Percentiles rank a stretch among this genome's conserved stretches.
phyloP scores from a whole-genome alignment of 2,888 invertebrate species.

The Ephialtes manifestator region DNA sequence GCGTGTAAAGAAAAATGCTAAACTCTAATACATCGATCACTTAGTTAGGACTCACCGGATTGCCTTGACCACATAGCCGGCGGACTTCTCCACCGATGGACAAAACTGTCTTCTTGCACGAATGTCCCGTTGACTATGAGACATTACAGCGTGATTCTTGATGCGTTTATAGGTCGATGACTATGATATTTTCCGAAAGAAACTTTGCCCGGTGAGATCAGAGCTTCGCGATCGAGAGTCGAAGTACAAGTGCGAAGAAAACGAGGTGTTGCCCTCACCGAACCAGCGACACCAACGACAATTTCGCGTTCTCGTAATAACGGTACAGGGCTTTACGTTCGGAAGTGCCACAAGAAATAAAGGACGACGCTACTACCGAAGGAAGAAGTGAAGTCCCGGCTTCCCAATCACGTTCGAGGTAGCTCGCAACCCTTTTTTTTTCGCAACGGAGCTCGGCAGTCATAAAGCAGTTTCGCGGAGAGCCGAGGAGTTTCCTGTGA shows the following conservation, averaged over 20 bases:
- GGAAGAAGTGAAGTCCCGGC: neutral
- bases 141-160: neutral
- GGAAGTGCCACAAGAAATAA: slow-evolving; percentile 47
- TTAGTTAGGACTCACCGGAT: slow-evolving; percentile 52
- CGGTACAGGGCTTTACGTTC: slow-evolving; percentile 68
- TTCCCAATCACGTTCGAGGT: slow-evolving; percentile 52
- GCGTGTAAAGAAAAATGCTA: neutral
- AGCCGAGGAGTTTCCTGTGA: slow-evolving; percentile 37
- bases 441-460: slow-evolving; percentile 66
- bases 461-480: slow-evolving; percentile 74
- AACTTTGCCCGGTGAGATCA: slow-evolving; percentile 23
- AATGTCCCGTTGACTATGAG: neutral
- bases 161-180: neutral
- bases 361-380: neutral
- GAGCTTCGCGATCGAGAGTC: slow-evolving; percentile 61
- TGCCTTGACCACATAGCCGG: slow-evolving; percentile 35
- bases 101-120: slow-evolving; percentile 39
- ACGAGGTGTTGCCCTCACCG: slow-evolving; percentile 52
- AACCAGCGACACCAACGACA: slow-evolving; percentile 78
- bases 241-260: slow-evolving; percentile 60
- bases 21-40: neutral
- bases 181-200: slow-evolving; percentile 20
- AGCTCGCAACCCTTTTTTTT: slow-evolving; percentile 76
- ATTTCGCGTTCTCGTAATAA: slow-evolving; percentile 80
- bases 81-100: slow-evolving; percentile 30